Conservation (phyloP, 2,888 invertebrate species). For the Andrena marginata region DNA sequence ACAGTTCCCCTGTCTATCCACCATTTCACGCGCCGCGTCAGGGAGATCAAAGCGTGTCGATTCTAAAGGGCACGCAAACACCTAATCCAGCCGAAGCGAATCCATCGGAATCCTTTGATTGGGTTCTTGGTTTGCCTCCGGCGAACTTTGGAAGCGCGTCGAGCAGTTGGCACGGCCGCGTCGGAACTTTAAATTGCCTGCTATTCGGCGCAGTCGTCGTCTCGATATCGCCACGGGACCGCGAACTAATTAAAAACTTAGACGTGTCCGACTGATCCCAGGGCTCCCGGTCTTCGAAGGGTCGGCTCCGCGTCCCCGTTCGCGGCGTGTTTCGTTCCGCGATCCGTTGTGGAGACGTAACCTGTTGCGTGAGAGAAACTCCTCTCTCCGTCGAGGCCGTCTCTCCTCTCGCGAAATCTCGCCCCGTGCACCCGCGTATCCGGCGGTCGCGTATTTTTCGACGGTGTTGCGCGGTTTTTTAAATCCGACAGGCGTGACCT, state of each 20-base stretch:
- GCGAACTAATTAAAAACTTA: slow-evolving; percentile 67
- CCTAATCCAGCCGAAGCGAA: slow-evolving; percentile 1
- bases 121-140: slow-evolving; percentile 25
- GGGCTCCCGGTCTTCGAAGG: not conserved
- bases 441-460: slow-evolving; percentile 21
- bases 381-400: not conserved
- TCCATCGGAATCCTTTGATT: slow-evolving; percentile 53
- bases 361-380: slow-evolving; percentile 46
- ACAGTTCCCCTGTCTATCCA: not conserved
- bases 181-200: slow-evolving; percentile 68
- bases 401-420: slow-evolving; percentile 3
- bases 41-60: slow-evolving; percentile 22
- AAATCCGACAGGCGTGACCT: slow-evolving; percentile 35
- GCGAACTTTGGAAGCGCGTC: not conserved
- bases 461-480: slow-evolving; percentile 1
- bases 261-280: slow-evolving; percentile 16
- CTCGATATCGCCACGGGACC: slow-evolving; percentile 52
- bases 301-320: not conserved
- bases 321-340: not conserved
- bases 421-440: not conserved
- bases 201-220: slow-evolving; percentile 33
- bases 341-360: slow-evolving; percentile 33
- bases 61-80: slow-evolving; percentile 25
- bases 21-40: not conserved
- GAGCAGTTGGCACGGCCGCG: slow-evolving; percentile 35